A percentile compares a stretch with the other conserved stretches of the same genome.
Conservation (phyloP, 2,113 vertebrate species). For the Meles meles region DNA sequence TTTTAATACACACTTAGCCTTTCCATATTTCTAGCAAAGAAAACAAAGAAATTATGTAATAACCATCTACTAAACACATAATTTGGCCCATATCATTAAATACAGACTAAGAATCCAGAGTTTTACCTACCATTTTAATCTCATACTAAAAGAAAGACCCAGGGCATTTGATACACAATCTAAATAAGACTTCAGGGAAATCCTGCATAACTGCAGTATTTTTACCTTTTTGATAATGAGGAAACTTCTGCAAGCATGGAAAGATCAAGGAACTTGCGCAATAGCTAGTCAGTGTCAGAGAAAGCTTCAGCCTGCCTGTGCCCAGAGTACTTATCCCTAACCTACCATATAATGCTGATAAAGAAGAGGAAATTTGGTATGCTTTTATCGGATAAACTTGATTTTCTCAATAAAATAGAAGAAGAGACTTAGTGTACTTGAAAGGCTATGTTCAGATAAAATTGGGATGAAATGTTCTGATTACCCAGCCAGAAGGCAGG, state of each 20-base stretch:
- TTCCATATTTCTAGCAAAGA: neutral
- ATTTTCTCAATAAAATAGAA: slow-evolving; percentile 17
- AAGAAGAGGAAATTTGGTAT: neutral
- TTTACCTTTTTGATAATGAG: neutral
- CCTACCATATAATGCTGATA: neutral
- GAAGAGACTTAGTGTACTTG: neutral
- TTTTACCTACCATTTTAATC: neutral
- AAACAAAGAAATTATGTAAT: neutral
- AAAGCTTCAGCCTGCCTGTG: neutral
- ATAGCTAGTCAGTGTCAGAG: neutral
- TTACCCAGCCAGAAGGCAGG: neutral
- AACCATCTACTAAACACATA: neutral
- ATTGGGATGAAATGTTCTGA: neutral
- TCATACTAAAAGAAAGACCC: neutral
- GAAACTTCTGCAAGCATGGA: neutral
- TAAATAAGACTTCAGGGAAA: slow-evolving; percentile 20
- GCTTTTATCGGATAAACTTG: neutral
- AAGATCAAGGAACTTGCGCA: neutral
- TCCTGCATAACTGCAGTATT: neutral
- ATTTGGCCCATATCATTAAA: neutral
- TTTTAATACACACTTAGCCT: neutral
- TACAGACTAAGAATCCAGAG: neutral
- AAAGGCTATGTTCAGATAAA: neutral
- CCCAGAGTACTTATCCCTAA: neutral
- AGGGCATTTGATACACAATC: neutral